Conservation (phyloP, 2,113 vertebrate species). For the Hirundichthys speculiger region DNA sequence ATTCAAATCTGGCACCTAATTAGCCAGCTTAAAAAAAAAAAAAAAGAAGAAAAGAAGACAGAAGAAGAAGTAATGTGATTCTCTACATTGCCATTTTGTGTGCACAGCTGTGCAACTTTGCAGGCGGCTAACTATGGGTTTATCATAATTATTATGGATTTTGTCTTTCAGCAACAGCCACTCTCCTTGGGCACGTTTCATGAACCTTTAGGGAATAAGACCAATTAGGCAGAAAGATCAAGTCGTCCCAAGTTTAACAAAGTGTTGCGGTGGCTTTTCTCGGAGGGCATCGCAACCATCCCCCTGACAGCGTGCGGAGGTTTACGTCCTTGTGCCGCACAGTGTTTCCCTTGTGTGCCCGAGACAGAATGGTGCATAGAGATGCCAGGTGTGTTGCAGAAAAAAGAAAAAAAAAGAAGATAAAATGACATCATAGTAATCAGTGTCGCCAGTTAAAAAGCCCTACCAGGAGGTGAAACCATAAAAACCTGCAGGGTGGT, state of each 20-base stretch:
- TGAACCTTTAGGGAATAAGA: slow-evolving; percentile 35
- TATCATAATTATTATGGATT: slow-evolving; percentile 56
- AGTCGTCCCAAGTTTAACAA: not conserved
- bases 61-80: slow-evolving; percentile 33
- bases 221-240: slow-evolving; percentile 35
- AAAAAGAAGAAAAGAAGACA: too few relatives aligned
- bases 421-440: slow-evolving; percentile 66
- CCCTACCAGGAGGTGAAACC: slow-evolving; percentile 56
- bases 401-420: slow-evolving; percentile 28
- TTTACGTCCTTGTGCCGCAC: slow-evolving; percentile 33
- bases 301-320: slow-evolving; percentile 19
- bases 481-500: slow-evolving; percentile 46
- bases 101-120: slow-evolving; percentile 33
- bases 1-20: slow-evolving; percentile 41
- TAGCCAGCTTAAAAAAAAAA: slow-evolving; percentile 24
- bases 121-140: slow-evolving; percentile 42
- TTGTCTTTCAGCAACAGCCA: slow-evolving; percentile 11
- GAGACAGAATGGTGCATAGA: slow-evolving; percentile 57
- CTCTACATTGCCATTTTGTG: slow-evolving; percentile 11
- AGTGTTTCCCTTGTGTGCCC: slow-evolving; percentile 17
- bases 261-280: slow-evolving; percentile 17
- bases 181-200: not conserved
- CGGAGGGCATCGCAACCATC: not conserved
- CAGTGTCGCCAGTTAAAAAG: slow-evolving; percentile 44
- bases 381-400: slow-evolving; percentile 62